These are phyloP conservation scores for Conops quadrifasciatus DNA, from an alignment of 2,888 invertebrate genomes.

Conservation along the genomic window DNA sequence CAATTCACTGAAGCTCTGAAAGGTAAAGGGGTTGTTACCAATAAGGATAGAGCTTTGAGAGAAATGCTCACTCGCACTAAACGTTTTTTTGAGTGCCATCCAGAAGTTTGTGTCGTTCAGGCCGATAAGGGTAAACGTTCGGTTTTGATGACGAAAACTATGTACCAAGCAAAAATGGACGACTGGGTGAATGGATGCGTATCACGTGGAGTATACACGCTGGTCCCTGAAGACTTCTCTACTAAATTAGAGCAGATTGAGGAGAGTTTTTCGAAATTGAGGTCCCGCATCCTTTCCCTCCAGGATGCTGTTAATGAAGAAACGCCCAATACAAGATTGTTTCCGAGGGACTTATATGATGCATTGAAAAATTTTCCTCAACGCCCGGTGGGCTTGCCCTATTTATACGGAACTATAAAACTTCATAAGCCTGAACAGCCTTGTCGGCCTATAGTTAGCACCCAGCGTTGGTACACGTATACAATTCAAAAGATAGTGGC, in stretches of 20 bases:
- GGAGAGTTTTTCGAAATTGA: background rate
- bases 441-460: background rate
- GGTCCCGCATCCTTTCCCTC: too few relatives aligned
- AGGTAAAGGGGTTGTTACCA: too few relatives aligned
- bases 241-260: too few relatives aligned
- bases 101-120: background rate
- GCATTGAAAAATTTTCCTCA: too few relatives aligned
- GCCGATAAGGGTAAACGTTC: background rate
- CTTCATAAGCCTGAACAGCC: background rate
- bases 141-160: background rate
- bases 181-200: background rate
- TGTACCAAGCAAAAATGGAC: background rate
- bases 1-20: too few relatives aligned
- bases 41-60: background rate
- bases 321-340: too few relatives aligned
- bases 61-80: background rate
- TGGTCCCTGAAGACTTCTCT: background rate
- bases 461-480: constrained; percentile 1
- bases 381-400: background rate
- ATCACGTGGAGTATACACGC: background rate
- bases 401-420: background rate
- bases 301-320: too few relatives aligned
- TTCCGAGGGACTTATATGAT: too few relatives aligned
- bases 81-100: background rate
- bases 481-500: background rate